These are phyloP conservation scores for Pheucticus melanocephalus DNA, from an alignment of 2,113 vertebrate genomes.

Conservation along the genomic window DNA sequence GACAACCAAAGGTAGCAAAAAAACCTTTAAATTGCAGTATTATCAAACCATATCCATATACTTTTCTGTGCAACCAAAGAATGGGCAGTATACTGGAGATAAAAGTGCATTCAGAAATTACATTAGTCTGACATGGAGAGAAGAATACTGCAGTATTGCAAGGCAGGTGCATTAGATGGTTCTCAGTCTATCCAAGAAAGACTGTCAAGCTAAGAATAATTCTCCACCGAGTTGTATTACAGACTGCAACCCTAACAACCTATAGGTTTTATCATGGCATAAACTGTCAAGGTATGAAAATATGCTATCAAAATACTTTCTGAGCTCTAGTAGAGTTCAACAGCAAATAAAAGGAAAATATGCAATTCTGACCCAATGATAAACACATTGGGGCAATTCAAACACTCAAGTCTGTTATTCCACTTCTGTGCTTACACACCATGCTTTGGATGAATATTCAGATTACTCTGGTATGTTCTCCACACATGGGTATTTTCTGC, in stretches of 20 bases:
- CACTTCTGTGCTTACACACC: not conserved
- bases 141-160: not conserved
- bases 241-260: not conserved
- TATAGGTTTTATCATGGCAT: not conserved
- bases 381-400: conserved; percentile 21
- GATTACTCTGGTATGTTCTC: conserved; percentile 11
- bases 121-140: not conserved
- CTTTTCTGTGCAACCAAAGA: not conserved
- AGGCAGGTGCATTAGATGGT: not conserved
- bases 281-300: not conserved
- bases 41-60: not conserved
- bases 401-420: conserved; percentile 26
- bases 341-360: conserved; percentile 17
- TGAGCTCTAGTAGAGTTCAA: not conserved
- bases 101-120: not conserved
- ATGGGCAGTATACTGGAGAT: not conserved
- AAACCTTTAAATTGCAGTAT: not conserved
- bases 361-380: not conserved
- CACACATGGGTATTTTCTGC: not conserved
- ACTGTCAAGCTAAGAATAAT: not conserved
- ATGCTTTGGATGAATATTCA: conserved; percentile 4
- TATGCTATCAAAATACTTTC: not conserved
- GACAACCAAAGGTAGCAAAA: not conserved
- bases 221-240: not conserved
- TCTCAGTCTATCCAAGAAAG: not conserved